Evolutionary conservation across 1,140 invertebrate genomes (phyloP).

Genomic region (Cryptotermes secundus): DNA sequence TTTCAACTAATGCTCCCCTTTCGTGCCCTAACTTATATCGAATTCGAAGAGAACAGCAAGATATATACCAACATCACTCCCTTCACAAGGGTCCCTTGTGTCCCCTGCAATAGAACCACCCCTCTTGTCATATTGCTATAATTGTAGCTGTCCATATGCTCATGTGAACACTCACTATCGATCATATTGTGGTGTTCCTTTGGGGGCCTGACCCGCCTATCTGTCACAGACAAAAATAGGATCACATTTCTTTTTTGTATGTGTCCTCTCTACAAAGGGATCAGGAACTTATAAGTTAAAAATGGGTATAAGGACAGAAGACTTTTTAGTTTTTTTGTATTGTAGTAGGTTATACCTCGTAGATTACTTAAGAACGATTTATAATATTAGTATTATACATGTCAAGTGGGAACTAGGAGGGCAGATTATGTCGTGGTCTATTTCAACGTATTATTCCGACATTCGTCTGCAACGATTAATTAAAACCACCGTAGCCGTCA

Average conservation of each 20-base stretch:
- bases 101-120: background rate
- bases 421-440: no score
- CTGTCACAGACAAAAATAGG: conserved; percentile 1
- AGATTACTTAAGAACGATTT: no score
- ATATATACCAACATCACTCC: background rate
- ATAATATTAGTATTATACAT: no score
- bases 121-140: background rate
- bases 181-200: background rate
- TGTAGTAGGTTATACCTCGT: no score
- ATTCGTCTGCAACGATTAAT: no score
- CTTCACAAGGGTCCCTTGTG: background rate
- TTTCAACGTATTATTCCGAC: no score
- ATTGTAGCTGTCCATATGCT: conserved; percentile 15
- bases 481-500: no score
- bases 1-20: no score
- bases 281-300: background rate
- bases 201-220: background rate
- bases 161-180: background rate
- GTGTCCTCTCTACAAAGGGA: background rate
- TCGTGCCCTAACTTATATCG: background rate
- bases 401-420: no score
- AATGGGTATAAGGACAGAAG: background rate
- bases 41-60: background rate
- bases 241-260: background rate
- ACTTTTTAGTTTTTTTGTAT: no score